Base-by-base conservation (phyloP, 1,140 invertebrate genomes). In the Leptoteleia sp. region DNA sequence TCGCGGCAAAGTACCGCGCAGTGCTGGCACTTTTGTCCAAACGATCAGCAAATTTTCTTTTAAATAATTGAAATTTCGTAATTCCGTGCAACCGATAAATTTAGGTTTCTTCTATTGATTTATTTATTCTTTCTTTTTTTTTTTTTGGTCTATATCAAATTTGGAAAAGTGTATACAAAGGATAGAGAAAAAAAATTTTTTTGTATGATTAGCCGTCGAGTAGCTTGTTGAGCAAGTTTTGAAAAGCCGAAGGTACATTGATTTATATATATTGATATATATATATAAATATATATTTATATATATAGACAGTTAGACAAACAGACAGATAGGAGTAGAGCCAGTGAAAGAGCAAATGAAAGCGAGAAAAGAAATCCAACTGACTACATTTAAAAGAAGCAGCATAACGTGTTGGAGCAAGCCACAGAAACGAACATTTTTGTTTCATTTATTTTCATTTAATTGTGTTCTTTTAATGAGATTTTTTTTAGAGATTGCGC, bases 401-500 rank as follows among this genome's bases (percentile, higher is more conserved):
- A 72, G 50, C 59, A 67, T 76, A 35, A 43, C 59, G 52, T 76
- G 43, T 59, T 67, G 54, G 45, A 79, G 71, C 77, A 80, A 70
- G 77, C 77, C 47, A 76, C 70, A 79, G 25, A 62, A 80, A 80
- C 61, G 54, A 76, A n/a, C 71, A 64, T 50, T 48, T 43, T 64
- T 65, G 17, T 57, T 77, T 64, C 31, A 68, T 50, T 70, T 52
- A 68, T 73, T 71, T 71, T 42, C 50, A 27, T 79, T 79, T 71
- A 75, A 52, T 70, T 70, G 45, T 42, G 25, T 71, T 75, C 59
- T 76, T 79, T 79, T 70, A 75, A 65, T 47, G 43, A 16, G 27
- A 55, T 79, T 55, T 76, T 25, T 29, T 71, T 80, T 71, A 64
- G 13, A 71, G 59, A 29, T 75, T 65, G 64, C 59, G 22, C 64